Evolutionary conservation across 2,888 invertebrate species (phyloP).

Genomic region (Ormyrus nitidulus): DNA sequence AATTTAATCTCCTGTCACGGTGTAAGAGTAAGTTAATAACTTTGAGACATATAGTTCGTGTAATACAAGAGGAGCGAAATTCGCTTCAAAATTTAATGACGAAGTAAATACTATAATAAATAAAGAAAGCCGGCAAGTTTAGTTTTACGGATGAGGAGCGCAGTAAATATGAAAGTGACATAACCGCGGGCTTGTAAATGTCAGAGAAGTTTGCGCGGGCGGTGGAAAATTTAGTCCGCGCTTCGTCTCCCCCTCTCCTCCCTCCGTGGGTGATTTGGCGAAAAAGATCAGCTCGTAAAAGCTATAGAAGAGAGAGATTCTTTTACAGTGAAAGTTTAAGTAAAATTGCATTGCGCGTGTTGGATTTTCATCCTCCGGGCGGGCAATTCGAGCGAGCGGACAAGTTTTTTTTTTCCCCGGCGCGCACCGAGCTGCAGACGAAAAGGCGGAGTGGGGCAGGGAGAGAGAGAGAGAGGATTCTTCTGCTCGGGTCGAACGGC

Average conservation of each 20-base stretch:
- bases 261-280: conserved; percentile 6
- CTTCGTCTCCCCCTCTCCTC: neutral
- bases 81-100: too few relatives aligned
- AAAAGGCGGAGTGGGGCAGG: neutral
- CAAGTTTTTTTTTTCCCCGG: conserved; percentile 33
- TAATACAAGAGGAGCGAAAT: too few relatives aligned
- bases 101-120: too few relatives aligned
- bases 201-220: conserved; percentile 22
- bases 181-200: neutral
- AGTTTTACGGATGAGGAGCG: too few relatives aligned
- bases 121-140: too few relatives aligned
- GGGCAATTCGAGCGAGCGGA: conserved; percentile 43
- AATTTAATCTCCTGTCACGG: too few relatives aligned
- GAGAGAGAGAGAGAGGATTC: conserved; percentile 16
- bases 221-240: conserved; percentile 2
- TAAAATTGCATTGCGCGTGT: conserved; percentile 51
- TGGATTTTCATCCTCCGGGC: conserved; percentile 46
- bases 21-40: too few relatives aligned
- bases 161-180: too few relatives aligned
- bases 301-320: conserved; percentile 43
- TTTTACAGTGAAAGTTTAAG: conserved; percentile 42
- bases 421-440: neutral
- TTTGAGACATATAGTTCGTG: too few relatives aligned
- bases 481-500: conserved; percentile 39
- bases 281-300: conserved; percentile 44